A percentile compares a stretch with the other conserved stretches of the same genome.
phyloP scores from a whole-genome alignment of 2,888 invertebrate species.

The Acleris literana region DNA sequence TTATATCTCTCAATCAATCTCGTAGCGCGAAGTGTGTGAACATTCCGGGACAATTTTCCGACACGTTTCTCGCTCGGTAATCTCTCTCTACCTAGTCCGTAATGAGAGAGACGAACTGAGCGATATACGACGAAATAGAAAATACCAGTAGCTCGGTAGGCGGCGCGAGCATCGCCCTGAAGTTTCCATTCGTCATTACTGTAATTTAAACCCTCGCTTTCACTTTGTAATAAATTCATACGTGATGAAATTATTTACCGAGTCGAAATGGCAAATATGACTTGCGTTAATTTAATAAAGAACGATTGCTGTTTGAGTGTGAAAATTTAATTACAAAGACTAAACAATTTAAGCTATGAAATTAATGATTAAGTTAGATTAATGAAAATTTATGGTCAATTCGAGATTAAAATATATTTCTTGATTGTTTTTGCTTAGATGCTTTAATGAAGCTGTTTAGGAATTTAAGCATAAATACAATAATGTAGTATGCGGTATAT shows the following conservation, averaged over 20 bases:
- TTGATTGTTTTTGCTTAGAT: conserved; percentile 2
- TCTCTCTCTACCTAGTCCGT: too few species aligned
- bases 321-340: conserved; percentile 17
- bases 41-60: too few species aligned
- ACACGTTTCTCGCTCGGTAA: too few species aligned
- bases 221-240: conserved; percentile 31
- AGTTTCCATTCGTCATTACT: conserved; percentile 50
- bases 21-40: not conserved
- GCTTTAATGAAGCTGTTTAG: not conserved
- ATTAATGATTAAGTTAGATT: conserved; percentile 16
- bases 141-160: not conserved
- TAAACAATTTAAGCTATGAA: conserved; percentile 1
- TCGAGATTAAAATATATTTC: conserved; percentile 7
- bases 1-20: not conserved
- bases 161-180: conserved; percentile 39
- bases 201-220: conserved; percentile 39
- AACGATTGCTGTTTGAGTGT: conserved; percentile 23
- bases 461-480: too few species aligned
- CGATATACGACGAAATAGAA: not conserved
- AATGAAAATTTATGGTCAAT: conserved; percentile 4
- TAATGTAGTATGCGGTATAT: too few species aligned
- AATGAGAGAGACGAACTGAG: too few species aligned
- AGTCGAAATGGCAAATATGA: conserved; percentile 34
- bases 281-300: conserved; percentile 27
- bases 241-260: conserved; percentile 27